A percentile compares a stretch with the other conserved stretches of the same genome.
phyloP scores from a whole-genome alignment of 2,888 invertebrate species.

The Drosophila lacicola region DNA sequence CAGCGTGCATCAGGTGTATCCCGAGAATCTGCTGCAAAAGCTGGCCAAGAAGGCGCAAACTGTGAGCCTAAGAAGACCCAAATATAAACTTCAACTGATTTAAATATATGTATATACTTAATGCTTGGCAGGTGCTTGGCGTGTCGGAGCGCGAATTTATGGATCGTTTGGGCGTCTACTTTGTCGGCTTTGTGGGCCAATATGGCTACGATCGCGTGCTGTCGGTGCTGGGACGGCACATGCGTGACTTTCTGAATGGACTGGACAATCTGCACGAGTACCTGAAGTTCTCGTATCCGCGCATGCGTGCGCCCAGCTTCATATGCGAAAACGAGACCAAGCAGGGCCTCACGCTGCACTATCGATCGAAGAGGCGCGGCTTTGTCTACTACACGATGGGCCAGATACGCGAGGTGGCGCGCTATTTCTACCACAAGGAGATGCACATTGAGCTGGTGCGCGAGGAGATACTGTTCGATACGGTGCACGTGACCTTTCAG shows the following conservation, averaged over 20 bases:
- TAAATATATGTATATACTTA: background rate
- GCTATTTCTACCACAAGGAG: constrained; percentile 97
- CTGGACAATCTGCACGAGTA: constrained; percentile 99
- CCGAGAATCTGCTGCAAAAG: constrained; percentile 93
- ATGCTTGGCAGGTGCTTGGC: constrained; percentile 89
- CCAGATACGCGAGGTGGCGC: constrained; percentile 96
- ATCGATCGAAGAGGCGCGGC: constrained; percentile 95
- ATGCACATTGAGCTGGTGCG: constrained; percentile 95
- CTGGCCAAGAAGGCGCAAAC: constrained; percentile 94
- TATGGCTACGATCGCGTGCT: constrained; percentile 97
- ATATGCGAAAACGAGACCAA: constrained; percentile 98
- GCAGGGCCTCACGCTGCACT: constrained; percentile 96
- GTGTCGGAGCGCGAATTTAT: constrained; percentile 95
- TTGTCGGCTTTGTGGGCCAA: constrained; percentile 96
- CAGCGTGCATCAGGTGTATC: constrained; percentile 96
- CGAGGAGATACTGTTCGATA: constrained; percentile 94
- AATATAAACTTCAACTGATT: background rate
- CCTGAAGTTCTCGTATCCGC: constrained; percentile 97
- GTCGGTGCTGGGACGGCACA: constrained; percentile 95
- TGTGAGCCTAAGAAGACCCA: constrained; percentile 85
- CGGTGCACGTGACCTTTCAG: constrained; percentile 97
- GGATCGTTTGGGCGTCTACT: constrained; percentile 97
- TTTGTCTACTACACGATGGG: constrained; percentile 99
- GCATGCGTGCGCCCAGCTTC: constrained; percentile 96
- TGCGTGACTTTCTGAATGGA: constrained; percentile 97